phyloP scores from a whole-genome alignment of 2,113 vertebrate genomes.

The Rhabdornis inornatus region DNA sequence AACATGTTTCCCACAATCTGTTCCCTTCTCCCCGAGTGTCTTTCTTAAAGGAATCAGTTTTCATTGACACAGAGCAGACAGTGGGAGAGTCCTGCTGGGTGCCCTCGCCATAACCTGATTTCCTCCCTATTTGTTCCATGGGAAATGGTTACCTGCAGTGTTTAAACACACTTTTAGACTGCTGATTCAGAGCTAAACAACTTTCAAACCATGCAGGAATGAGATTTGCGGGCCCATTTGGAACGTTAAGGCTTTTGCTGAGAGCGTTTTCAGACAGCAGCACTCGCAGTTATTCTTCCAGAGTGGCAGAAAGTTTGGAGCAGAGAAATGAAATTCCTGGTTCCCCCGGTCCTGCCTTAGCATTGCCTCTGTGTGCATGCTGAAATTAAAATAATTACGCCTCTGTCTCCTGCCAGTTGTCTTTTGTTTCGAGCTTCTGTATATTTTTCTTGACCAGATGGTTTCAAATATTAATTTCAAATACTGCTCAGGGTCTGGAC shows the following conservation, averaged over 20 bases:
- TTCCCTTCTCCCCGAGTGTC: conserved; percentile 78
- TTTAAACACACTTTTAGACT: conserved; percentile 77
- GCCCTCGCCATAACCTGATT: conserved; percentile 81
- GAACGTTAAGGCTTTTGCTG: conserved; percentile 53
- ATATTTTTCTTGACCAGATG: conserved; percentile 43
- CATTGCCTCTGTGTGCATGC: not conserved
- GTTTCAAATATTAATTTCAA: conserved; percentile 45
- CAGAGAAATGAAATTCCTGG: conserved; percentile 44
- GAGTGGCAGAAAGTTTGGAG: conserved; percentile 49
- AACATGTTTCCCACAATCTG: conserved; percentile 83
- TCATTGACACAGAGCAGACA: conserved; percentile 78
- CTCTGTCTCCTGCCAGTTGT: not conserved
- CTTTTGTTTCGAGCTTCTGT: not conserved
- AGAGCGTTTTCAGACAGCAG: conserved; percentile 60
- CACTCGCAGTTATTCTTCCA: conserved; percentile 54
- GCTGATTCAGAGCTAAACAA: conserved; percentile 78
- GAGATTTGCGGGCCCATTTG: conserved; percentile 70
- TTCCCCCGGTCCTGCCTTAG: conserved; percentile 17
- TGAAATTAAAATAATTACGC: conserved; percentile 26
- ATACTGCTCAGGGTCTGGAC: not conserved
- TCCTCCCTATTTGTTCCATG: conserved; percentile 79
- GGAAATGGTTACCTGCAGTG: conserved; percentile 74
- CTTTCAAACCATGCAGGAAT: conserved; percentile 70
- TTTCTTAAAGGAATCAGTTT: conserved; percentile 82
- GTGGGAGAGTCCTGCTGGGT: conserved; percentile 77